These are phyloP conservation scores for Xanthostigma xanthostigma DNA, from an alignment of 2,888 invertebrate species.

Conservation along the genomic window DNA sequence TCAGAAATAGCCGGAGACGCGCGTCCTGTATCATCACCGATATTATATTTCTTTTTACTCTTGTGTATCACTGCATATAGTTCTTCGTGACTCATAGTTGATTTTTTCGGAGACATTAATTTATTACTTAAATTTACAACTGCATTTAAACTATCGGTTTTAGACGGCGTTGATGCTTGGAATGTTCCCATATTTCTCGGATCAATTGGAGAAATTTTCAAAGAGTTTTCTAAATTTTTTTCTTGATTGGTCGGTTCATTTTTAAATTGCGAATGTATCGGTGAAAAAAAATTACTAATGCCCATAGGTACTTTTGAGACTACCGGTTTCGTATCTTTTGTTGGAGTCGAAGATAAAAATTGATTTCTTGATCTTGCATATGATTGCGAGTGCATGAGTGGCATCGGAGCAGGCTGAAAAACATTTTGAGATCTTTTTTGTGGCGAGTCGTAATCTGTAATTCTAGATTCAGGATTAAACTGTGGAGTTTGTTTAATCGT, in stretches of 20 bases:
- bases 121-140: conserved; percentile 34
- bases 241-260: conserved; percentile 8
- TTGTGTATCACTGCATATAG: conserved; percentile 63
- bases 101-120: conserved; percentile 49
- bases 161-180: conserved; percentile 52
- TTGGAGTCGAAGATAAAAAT: conserved; percentile 27
- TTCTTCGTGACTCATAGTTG: conserved; percentile 65
- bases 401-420: too few relatives aligned
- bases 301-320: conserved; percentile 12
- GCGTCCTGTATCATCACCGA: conserved; percentile 37
- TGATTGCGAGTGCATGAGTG: conserved; percentile 3
- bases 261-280: conserved; percentile 11
- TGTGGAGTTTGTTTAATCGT: too few relatives aligned
- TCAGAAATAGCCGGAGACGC: conserved; percentile 30
- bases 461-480: too few relatives aligned
- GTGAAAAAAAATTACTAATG: conserved; percentile 16
- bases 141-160: conserved; percentile 27
- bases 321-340: conserved; percentile 12
- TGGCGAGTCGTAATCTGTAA: too few relatives aligned
- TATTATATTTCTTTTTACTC: conserved; percentile 57
- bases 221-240: conserved; percentile 26
- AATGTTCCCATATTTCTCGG: conserved; percentile 43
- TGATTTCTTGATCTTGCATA: conserved; percentile 6
- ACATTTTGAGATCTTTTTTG: too few relatives aligned
- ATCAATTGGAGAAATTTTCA: conserved; percentile 52